Base-by-base conservation (phyloP, 2,888 invertebrate species). In the Aporophyla lueneburgensis region DNA sequence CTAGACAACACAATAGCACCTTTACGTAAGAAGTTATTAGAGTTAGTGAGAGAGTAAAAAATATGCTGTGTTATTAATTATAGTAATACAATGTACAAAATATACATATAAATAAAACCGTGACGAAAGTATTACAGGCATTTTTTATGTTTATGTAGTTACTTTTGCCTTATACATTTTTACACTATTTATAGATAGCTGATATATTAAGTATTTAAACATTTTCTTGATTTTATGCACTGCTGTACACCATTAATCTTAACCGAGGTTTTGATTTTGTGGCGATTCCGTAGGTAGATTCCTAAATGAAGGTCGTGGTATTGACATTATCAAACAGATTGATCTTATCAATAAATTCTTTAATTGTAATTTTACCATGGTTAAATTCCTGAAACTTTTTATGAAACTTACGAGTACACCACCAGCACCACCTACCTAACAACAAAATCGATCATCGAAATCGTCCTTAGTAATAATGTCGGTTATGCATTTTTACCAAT, bases 71-170 rank as follows among this genome's bases (percentile, higher is more conserved):
- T 49, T 59, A 71, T 56, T 66, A 59, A 54, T 75, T 76, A 49
- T 74, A 71, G 61, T 74, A 73, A 71, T 65, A 80, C 7, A 75
- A 70, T 80, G 69, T 72, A 74, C 33, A 74, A 74, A 80, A 72
- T 74, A 70, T 72, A 84, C 72, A 67, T 74, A 70, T 80, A 72
- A 74, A 83, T 75, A 75, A 77, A 65, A 69, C 59, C 56, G 56
- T 58, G 51, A 71, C 40, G 14, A 54, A 82, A 82, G 24, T 54
- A 43, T n/a, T 51, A 78, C 6, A n/a, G 5, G 27, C 9, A 14
- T 12, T 40, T 10, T 43, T 33, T 24, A 19, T 33, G 10, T 77
- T 56, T 27, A 51, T 19, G 46, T 77, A 40, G 16, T 40, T 49
- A 49, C 33, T 7, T 51, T 43, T 46, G 24, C 4, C 27, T 14